phyloP scores from a whole-genome alignment of 2,113 vertebrate genomes.

The Connochaetes taurinus region DNA sequence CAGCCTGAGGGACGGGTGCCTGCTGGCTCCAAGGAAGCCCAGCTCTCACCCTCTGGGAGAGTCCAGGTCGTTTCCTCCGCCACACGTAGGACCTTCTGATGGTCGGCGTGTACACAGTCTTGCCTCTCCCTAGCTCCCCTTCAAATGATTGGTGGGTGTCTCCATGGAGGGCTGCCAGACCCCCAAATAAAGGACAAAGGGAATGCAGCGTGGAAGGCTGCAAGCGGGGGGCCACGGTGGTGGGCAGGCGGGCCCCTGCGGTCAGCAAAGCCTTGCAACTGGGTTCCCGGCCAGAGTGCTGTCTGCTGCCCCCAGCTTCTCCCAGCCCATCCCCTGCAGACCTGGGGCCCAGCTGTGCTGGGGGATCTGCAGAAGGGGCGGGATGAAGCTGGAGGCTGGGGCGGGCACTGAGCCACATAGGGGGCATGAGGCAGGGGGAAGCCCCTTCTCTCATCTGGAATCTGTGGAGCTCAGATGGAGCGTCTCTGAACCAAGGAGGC shows the following conservation, averaged over 20 bases:
- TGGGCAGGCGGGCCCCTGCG: not conserved
- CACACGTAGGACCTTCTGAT: not conserved
- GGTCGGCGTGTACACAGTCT: not conserved
- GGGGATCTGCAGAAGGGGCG: not conserved
- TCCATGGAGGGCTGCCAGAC: not conserved
- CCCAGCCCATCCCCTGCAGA: not conserved
- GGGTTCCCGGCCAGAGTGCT: not conserved
- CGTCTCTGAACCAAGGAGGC: not conserved
- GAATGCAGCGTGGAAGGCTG: too few species aligned
- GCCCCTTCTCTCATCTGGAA: not conserved
- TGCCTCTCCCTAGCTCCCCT: not conserved
- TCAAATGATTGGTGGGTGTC: not conserved
- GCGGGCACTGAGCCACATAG: not conserved
- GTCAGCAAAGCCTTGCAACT: not conserved
- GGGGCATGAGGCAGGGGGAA: fast-evolving
- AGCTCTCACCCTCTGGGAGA: not conserved
- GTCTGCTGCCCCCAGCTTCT: not conserved
- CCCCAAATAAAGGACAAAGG: not conserved
- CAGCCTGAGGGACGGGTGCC: not conserved
- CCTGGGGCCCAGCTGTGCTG: not conserved
- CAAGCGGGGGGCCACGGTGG: fast-evolving
- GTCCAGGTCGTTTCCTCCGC: not conserved
- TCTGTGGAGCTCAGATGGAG: not conserved
- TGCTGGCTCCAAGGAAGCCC: not conserved
- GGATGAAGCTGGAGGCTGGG: not conserved